phyloP scores from a whole-genome alignment of 2,797 vertebrate genomes.

The Sphenodon punctatus region DNA sequence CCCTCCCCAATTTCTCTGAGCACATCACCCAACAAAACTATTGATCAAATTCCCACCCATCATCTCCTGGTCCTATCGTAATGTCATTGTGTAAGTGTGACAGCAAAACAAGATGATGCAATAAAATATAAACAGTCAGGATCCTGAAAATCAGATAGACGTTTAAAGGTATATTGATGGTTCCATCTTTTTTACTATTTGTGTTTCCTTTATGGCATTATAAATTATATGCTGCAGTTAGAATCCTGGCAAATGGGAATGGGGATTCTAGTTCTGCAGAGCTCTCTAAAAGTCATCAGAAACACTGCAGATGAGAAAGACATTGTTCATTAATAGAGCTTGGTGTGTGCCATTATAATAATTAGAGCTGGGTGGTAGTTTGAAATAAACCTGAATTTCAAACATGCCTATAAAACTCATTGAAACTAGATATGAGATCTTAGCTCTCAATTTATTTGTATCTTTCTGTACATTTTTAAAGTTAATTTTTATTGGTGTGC shows the following conservation, averaged over 20 bases:
- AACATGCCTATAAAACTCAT: background rate
- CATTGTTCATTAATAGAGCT: background rate
- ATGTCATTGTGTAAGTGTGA: background rate
- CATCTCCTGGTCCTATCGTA: background rate
- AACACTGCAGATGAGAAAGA: background rate
- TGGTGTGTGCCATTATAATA: background rate
- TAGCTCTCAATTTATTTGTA: background rate
- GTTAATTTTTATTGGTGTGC: too few species aligned
- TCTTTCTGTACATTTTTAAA: background rate
- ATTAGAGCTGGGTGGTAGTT: background rate
- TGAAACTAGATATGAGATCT: background rate
- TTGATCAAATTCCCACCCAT: background rate
- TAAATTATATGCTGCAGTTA: background rate
- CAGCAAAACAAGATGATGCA: conserved; percentile 25
- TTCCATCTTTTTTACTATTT: background rate
- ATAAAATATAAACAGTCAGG: conserved; percentile 25
- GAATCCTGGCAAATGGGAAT: conserved; percentile 7
- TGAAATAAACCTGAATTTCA: background rate
- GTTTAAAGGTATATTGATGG: background rate
- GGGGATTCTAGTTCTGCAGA: background rate
- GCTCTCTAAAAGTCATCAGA: background rate
- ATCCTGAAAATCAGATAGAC: conserved; percentile 25
- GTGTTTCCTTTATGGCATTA: background rate
- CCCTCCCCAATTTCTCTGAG: conserved; percentile 10
- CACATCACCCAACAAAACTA: background rate